Percentiles rank a stretch among this genome's conserved stretches.
phyloP scores from a whole-genome alignment of 2,797 vertebrate genomes.

The Eidolon dupreanum region DNA sequence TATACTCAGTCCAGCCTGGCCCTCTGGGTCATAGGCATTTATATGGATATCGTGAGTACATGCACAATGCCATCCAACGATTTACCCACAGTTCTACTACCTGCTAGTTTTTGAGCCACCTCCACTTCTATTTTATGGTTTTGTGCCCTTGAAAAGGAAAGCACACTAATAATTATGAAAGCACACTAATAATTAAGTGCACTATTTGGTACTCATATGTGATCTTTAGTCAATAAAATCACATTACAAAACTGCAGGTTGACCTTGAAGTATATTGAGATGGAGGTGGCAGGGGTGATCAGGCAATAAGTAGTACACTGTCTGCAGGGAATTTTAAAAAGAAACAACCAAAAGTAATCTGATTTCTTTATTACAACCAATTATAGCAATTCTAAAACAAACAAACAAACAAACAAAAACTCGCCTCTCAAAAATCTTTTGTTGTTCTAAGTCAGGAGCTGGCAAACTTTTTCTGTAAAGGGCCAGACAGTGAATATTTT shows the following conservation, averaged over 20 bases:
- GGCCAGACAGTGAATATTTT: background rate
- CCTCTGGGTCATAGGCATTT: background rate
- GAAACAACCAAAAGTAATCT: background rate
- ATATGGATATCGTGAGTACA: background rate
- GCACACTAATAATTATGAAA: background rate
- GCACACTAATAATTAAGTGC: background rate
- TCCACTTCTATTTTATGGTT: background rate
- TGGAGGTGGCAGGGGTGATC: fast-evolving
- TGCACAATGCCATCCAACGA: background rate
- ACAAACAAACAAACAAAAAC: background rate
- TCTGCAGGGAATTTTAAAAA: background rate
- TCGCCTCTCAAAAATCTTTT: background rate
- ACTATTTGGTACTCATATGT: background rate
- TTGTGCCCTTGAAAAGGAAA: background rate
- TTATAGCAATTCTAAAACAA: background rate
- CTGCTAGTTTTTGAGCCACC: background rate
- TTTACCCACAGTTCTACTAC: background rate
- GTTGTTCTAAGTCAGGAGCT: background rate
- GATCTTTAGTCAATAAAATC: background rate
- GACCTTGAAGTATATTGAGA: background rate
- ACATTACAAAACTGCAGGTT: background rate
- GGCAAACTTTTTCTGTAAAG: background rate
- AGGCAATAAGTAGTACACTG: background rate
- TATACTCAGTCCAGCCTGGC: background rate
- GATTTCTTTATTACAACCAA: background rate